phyloP scores from a whole-genome alignment of 1,140 invertebrate genomes.

The Ctenoplectra terminalis region DNA sequence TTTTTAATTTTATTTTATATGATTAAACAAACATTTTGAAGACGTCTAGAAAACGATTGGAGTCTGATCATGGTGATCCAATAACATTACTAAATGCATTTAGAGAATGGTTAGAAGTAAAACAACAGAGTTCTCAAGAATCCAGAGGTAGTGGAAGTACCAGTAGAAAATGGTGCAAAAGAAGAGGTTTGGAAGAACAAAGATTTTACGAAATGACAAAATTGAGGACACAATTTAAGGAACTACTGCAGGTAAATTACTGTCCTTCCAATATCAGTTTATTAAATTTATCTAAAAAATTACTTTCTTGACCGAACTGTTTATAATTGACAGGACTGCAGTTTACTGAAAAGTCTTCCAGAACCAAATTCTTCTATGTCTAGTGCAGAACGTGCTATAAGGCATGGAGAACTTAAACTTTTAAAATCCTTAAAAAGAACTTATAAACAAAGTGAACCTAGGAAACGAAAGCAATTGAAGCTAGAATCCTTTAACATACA shows the following conservation, averaged over 20 bases:
- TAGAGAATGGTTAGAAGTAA: slow-evolving; percentile 94
- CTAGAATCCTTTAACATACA: slow-evolving; percentile 83
- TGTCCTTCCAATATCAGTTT: slow-evolving; percentile 33
- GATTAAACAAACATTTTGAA: slow-evolving; percentile 76
- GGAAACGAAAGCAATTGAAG: slow-evolving; percentile 90
- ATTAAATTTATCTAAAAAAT: background rate
- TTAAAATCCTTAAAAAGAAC: slow-evolving; percentile 90
- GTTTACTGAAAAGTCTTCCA: slow-evolving; percentile 85
- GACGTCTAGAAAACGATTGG: slow-evolving; percentile 90
- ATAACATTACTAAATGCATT: slow-evolving; percentile 95
- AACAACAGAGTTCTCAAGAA: slow-evolving; percentile 82
- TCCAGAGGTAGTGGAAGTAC: slow-evolving; percentile 75
- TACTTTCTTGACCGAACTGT: background rate
- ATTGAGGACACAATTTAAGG: slow-evolving; percentile 94
- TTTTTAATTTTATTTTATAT: slow-evolving; percentile 31
- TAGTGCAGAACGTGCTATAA: slow-evolving; percentile 89
- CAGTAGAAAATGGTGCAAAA: slow-evolving; percentile 92
- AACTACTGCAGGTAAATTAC: slow-evolving; percentile 88
- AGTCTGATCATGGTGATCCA: slow-evolving; percentile 97
- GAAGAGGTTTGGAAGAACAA: slow-evolving; percentile 96
- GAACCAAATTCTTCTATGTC: slow-evolving; percentile 84
- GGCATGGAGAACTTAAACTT: slow-evolving; percentile 94
- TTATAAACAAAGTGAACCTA: slow-evolving; percentile 85
- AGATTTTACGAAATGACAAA: slow-evolving; percentile 98
- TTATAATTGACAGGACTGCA: slow-evolving; percentile 85